Evolutionary conservation across 64 coral and sea anemone genomes (phyloP), one percentile per base, ranked within the genome.

Genomic region (Stichodactyla helianthus): DNA sequence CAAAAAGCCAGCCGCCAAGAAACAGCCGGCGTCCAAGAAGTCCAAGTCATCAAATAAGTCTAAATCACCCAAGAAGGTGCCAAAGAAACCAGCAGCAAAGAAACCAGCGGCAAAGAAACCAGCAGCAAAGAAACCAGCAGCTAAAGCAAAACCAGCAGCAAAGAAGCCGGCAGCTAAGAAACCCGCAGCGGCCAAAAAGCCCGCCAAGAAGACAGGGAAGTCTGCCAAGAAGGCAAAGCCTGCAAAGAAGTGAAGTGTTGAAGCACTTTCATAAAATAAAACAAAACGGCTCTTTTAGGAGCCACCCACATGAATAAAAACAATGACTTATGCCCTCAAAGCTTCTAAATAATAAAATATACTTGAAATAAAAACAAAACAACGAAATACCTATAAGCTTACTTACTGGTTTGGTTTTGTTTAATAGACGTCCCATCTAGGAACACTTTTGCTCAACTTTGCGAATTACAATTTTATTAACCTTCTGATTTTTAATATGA

Each of bases 241-340:
- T 6, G 31, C 78, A 5, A 81, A 81, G 78, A 81, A 81, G 78
- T 81, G 10, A 53, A 81, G 78, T 81, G 78, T 52, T 81, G 10
- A 8, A 18, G 17, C 44, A 6, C 52, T 54, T 52, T n/a, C 35
- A 44, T 44, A 51, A 79, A 17, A 81, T 13, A 81, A 81, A 81
- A 81, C 50, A 81, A 81, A 81, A 81, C 78, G 78, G 78, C 50
- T 81, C 78, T 81, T 54, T 81, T 81, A 81, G 78, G 78, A 81
- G 50, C 78, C 78, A 81, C 22, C 78, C 31, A 81, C 51, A 81
- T 81, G 51, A 54, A 52, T 31, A 22, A 81, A 81, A 81, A 51
- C 78, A 81, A 81, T 81, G 51, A 5, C 51, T 18, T 81, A 81
- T 74, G 68, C 68, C 26, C n/a, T 62, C 13, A 11, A 62, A 5